Percentiles rank a stretch among this genome's conserved stretches.
Evolutionary conservation across 1,140 invertebrate species (phyloP).

Genomic region (Aplysia californica): DNA sequence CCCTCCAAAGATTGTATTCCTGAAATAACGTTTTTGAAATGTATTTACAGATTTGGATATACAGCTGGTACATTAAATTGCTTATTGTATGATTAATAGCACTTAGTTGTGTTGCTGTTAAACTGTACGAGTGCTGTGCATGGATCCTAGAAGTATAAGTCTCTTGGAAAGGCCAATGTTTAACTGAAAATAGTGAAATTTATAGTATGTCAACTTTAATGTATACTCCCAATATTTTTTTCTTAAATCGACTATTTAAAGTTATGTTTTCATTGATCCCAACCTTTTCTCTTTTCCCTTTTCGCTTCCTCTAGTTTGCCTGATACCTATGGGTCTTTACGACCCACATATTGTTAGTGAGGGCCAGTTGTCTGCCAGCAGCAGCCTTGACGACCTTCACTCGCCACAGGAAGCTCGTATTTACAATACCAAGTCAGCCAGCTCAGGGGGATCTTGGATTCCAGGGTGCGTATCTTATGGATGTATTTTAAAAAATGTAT

Average conservation of each 20-base stretch:
- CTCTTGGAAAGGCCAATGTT: background rate
- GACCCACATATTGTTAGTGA: slow-evolving; percentile 37
- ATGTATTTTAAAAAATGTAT: too few species aligned
- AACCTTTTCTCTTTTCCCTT: background rate
- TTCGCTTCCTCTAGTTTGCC: slow-evolving; percentile 38
- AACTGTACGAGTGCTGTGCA: background rate
- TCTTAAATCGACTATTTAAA: background rate
- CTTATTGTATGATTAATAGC: too few species aligned
- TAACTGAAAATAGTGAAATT: background rate
- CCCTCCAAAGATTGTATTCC: background rate
- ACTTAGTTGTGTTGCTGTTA: too few species aligned
- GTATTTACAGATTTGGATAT: background rate
- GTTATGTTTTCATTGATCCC: background rate
- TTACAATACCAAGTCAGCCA: slow-evolving; percentile 26
- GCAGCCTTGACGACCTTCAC: slow-evolving; percentile 23
- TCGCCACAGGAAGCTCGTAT: slow-evolving; percentile 36
- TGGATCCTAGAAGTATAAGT: background rate
- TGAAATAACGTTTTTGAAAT: background rate
- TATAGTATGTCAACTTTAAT: background rate
- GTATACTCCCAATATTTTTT: background rate
- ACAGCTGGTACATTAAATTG: too few species aligned
- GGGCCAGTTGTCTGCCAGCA: slow-evolving; percentile 45
- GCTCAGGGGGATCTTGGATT: slow-evolving; percentile 35
- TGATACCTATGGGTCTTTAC: slow-evolving; percentile 45
- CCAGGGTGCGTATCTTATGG: too few species aligned